Conservation (phyloP, 2,888 invertebrate species). For the Criorhina ranunculi region DNA sequence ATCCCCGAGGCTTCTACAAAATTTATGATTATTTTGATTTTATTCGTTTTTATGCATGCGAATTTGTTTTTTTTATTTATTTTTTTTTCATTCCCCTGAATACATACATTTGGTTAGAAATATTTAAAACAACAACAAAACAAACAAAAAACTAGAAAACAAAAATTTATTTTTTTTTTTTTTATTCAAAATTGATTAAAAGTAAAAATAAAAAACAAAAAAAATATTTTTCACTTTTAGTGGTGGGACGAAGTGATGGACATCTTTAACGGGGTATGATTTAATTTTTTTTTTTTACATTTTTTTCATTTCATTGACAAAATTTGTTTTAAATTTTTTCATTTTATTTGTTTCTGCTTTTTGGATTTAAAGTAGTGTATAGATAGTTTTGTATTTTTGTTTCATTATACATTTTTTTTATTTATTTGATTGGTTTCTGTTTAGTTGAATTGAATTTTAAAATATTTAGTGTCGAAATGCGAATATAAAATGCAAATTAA, state of each 20-base stretch:
- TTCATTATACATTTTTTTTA: slow-evolving; percentile 23
- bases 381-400: slow-evolving; percentile 1
- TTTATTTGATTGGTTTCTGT: slow-evolving; percentile 13
- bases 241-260: slow-evolving; percentile 99
- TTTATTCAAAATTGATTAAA: slow-evolving; percentile 50
- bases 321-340: slow-evolving; percentile 9
- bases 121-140: slow-evolving; percentile 8
- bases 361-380: slow-evolving; percentile 46
- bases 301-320: slow-evolving; percentile 15
- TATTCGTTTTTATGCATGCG: slow-evolving; percentile 32
- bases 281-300: slow-evolving; percentile 76
- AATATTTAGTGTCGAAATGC: slow-evolving; percentile 5
- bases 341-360: slow-evolving; percentile 17
- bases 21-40: slow-evolving; percentile 20
- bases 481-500: slow-evolving; percentile 40
- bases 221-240: slow-evolving; percentile 88
- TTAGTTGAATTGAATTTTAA: slow-evolving; percentile 11
- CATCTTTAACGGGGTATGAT: slow-evolving; percentile 96
- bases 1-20: not conserved
- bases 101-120: slow-evolving; percentile 11
- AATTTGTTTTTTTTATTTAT: not conserved
- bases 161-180: slow-evolving; percentile 29
- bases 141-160: slow-evolving; percentile 33
- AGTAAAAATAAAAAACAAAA: slow-evolving; percentile 50
- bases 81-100: slow-evolving; percentile 29